Percentiles rank a stretch among this genome's conserved stretches.
Conservation (phyloP, 2,888 invertebrate genomes). For the Drosophila pseudotakahashii region DNA sequence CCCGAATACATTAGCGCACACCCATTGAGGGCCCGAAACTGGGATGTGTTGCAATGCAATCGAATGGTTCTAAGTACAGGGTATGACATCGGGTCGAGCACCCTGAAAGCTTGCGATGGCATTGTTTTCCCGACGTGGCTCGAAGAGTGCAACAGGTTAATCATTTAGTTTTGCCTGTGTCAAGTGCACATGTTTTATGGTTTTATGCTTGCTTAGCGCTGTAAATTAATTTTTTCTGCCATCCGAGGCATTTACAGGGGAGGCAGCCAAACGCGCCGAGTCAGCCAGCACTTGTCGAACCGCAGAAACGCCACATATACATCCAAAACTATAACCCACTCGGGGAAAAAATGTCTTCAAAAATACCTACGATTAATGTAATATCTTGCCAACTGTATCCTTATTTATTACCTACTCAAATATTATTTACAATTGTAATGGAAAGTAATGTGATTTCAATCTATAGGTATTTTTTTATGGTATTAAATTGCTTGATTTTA, state of each 20-base stretch:
- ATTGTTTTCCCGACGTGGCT: conserved; percentile 26
- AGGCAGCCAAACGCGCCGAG: conserved; percentile 35
- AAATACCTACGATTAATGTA: neutral
- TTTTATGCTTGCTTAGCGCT: conserved; percentile 52
- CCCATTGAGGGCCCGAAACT: neutral
- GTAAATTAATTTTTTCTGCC: conserved; percentile 57
- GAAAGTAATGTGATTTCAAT: too few relatives aligned
- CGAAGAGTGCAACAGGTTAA: conserved; percentile 49
- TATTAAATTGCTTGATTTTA: too few relatives aligned
- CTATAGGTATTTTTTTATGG: too few relatives aligned
- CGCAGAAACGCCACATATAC: conserved; percentile 23
- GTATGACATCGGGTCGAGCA: conserved; percentile 9
- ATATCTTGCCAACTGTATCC: too few relatives aligned
- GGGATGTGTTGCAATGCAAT: conserved; percentile 5
- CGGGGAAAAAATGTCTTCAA: neutral
- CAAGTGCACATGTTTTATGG: conserved; percentile 44
- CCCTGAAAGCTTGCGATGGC: neutral
- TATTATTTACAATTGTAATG: too few relatives aligned
- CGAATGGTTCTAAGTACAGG: conserved; percentile 16
- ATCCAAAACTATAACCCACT: conserved; percentile 25
- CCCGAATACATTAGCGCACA: conserved; percentile 30
- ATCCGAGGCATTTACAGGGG: conserved; percentile 36
- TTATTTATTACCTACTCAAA: too few relatives aligned
- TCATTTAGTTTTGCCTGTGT: conserved; percentile 47
- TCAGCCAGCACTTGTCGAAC: conserved; percentile 28